These are phyloP conservation scores for Melinaea menophilus DNA, from an alignment of 2,888 invertebrate genomes.

Conservation along the genomic window DNA sequence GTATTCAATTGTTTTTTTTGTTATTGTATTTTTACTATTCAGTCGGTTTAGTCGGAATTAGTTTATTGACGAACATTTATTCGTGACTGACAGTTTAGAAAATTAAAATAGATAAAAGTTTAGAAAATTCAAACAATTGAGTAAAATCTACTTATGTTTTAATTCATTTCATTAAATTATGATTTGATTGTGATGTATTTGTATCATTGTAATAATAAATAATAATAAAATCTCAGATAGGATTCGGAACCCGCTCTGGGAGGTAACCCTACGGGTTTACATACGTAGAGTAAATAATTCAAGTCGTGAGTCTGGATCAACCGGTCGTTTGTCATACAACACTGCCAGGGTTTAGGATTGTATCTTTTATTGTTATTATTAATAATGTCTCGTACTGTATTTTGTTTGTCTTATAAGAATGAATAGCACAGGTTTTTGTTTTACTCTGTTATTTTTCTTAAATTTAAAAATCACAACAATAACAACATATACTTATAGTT, in stretches of 20 bases:
- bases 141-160: no score
- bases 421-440: background rate
- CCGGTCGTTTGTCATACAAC: slow-evolving; percentile 61
- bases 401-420: slow-evolving; percentile 9
- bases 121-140: no score
- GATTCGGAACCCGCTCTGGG: no score
- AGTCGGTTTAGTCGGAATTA: no score
- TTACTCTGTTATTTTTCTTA: background rate
- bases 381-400: slow-evolving; percentile 18
- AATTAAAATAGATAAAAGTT: no score
- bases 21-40: no score
- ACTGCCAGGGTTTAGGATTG: slow-evolving; percentile 28
- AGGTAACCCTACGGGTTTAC: slow-evolving; percentile 11
- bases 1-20: no score
- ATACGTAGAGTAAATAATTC: slow-evolving; percentile 21
- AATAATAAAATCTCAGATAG: background rate
- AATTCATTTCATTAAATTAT: no score
- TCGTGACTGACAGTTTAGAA: no score
- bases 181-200: background rate
- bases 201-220: background rate
- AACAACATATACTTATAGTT: no score
- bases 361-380: slow-evolving; percentile 25
- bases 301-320: slow-evolving; percentile 45
- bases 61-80: no score
- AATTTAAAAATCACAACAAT: no score